Evolutionary conservation across 1,140 invertebrate genomes (phyloP).

Genomic region (Drosophila repletoides): DNA sequence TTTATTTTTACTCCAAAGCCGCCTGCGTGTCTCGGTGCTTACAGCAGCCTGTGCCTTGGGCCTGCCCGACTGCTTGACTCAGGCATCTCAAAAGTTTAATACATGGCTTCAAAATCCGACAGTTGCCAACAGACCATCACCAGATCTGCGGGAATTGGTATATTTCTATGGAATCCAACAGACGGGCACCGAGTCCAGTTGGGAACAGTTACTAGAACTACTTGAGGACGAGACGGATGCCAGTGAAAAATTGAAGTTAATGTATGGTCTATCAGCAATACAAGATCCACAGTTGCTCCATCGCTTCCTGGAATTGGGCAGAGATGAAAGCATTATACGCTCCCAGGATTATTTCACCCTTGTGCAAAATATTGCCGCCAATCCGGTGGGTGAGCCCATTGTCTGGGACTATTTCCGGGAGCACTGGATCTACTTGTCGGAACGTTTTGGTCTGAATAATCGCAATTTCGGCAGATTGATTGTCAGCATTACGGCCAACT

Average conservation of each 20-base stretch:
- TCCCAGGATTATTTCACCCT: constrained; percentile 93
- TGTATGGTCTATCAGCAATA: constrained; percentile 87
- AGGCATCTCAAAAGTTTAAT: constrained; percentile 84
- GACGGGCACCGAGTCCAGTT: constrained; percentile 84
- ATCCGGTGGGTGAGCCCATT: constrained; percentile 88
- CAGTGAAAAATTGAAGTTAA: constrained; percentile 88
- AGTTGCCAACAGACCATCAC: constrained; percentile 84
- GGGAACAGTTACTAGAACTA: constrained; percentile 89
- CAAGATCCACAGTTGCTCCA: constrained; percentile 84
- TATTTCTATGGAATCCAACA: constrained; percentile 87
- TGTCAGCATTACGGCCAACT: too few relatives aligned
- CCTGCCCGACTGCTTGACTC: constrained; percentile 84
- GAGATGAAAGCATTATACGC: constrained; percentile 89
- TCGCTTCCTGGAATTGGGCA: constrained; percentile 87
- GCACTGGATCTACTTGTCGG: constrained; percentile 88
- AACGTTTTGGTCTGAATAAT: constrained; percentile 91
- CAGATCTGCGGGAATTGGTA: constrained; percentile 88
- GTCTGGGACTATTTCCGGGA: constrained; percentile 92
- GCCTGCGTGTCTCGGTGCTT: constrained; percentile 84
- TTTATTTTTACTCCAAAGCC: constrained; percentile 74
- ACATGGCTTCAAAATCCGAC: constrained; percentile 83
- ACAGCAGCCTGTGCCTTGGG: constrained; percentile 85
- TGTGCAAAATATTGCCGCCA: constrained; percentile 86
- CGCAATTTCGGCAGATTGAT: constrained; percentile 90
- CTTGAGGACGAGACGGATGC: constrained; percentile 89